Conservation (phyloP, 2,797 vertebrate genomes). For the Microhierax caerulescens region DNA sequence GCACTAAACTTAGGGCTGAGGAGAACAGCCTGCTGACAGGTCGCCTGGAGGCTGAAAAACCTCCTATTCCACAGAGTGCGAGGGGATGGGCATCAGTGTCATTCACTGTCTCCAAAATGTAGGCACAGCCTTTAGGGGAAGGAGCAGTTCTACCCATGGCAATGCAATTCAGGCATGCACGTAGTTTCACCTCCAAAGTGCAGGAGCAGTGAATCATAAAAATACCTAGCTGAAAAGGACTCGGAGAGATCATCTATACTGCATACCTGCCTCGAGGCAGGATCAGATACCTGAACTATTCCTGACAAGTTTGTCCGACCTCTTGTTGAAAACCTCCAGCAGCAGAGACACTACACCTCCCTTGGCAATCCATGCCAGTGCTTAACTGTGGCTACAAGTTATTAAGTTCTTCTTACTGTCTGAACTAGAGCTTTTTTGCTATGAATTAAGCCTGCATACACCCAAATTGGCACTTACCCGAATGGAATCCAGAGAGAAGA, state of each 20-base stretch:
- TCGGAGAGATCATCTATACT: background rate
- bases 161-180: background rate
- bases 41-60: background rate
- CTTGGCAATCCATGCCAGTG: background rate
- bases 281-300: background rate
- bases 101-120: background rate
- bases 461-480: background rate
- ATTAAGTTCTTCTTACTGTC: background rate
- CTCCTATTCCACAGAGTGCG: background rate
- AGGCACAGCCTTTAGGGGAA: background rate
- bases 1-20: background rate
- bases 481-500: background rate
- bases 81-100: background rate
- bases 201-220: background rate
- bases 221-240: background rate
- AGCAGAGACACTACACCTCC: background rate
- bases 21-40: constrained; percentile 8
- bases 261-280: background rate
- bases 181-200: background rate
- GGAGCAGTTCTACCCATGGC: background rate
- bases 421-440: background rate
- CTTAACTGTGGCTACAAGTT: background rate
- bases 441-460: background rate
- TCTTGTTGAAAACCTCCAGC: background rate
- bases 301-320: background rate